Evolutionary conservation across 1,140 invertebrate species (phyloP), one percentile per base, ranked within the genome.

Genomic region (Zaprionus taronus): DNA sequence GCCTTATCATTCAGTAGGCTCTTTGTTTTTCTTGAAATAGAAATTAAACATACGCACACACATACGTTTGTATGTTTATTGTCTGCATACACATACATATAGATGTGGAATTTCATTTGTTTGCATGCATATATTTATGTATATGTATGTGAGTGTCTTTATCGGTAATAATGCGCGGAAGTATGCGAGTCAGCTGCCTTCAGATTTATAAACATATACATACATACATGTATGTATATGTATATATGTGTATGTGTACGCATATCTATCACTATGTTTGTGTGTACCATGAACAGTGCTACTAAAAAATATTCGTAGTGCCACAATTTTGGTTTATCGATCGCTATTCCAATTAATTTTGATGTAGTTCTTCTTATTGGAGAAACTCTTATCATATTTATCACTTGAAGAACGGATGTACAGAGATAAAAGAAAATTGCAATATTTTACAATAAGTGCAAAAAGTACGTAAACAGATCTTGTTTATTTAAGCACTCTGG

Each of bases 1-100:
- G 28, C 20, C 73, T 76, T 76, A 76, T 76, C 68, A 72, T 51
- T 61, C 14, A 22, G 68, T 65, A 44, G 72, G 60, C 34, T 75
- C 67, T 70, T 71, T 67, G 53, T 67, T 53, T 75, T 56, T 70
- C 67, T 71, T 60, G 68, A 66, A 76, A 72, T 72, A 76, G 36
- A 72, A 66, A 65, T 60, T 12, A 60, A 20, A 31, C n/a, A 65
- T 26, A 28, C 15, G 60, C 15, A 61, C 14, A 31, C 38, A 64
- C 24, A 60, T 28, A 55, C n/a, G 41, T 68, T 20, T 56, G n/a
- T 47, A 28, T 56, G 24, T 47, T 17, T 44, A 44, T 44, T 44
- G 41, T 24, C 47, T n/a, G 15, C n/a, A 55, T 7, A 58, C 14
- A 26, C 14, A 64, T 17, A 24, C 14, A 64, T 12, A 22, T 60